Base-by-base conservation (phyloP, 2,888 invertebrate species). In the Zonitis immaculata region DNA sequence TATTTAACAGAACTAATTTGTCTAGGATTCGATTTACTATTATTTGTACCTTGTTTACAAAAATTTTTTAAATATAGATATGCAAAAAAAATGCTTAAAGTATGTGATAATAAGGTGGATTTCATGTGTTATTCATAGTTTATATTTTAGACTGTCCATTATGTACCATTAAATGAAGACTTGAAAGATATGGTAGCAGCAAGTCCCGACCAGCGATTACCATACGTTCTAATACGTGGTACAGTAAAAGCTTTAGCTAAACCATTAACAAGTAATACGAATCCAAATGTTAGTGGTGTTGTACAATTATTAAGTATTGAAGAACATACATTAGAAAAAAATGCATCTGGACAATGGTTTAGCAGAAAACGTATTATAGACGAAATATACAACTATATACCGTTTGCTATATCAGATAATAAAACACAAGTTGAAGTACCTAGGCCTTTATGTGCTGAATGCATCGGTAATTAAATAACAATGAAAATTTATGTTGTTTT, bases 331-430 rank as follows among this genome's bases (percentile, higher is more conserved):
- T 83, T 90, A 58, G 86, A 89, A n/a, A 79, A 91, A 64, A 88
- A 86, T 27, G 85, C 88, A 5, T 86, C 88, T n/a, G 91, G 91
- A 4, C 90, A 90, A 75, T 91, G 91, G 91, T 85, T 88, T 0
- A 89, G 92, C 65, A 87, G 88, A 66, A 86, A 88, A 32, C 82
- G 88, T 59, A 83, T 87, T 1, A 84, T 93, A 56, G 87, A 90
- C 67, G 87, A 89, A 66, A 85, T 88, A 8, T 84, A 84, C 67
- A 90, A 91, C 72, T 81, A 84, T 47, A 87, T 90, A 68, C 93
- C 93, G 1, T 94, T 94, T 73, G 84, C 83, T 44, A 75, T 94
- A 48, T 81, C 79, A 66, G 80, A 78, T 66, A 77, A 75, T 52
- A 85, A 85, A 11, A 77, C 77, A 25, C 80, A 80, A 55, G 83